Conservation (phyloP, 2,888 invertebrate genomes). For the Mongoloraphidia duomilia region DNA sequence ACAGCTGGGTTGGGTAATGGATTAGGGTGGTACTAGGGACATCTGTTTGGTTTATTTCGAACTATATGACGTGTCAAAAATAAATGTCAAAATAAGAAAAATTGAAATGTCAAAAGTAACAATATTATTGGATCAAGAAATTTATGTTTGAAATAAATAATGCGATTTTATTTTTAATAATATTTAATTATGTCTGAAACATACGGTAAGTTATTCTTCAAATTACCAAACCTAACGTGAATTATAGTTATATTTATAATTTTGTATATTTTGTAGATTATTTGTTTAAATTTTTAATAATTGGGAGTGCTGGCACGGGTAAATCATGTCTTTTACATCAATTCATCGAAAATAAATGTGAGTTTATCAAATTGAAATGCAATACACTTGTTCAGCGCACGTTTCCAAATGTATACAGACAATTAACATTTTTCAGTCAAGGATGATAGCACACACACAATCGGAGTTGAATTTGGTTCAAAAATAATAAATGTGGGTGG, state of each 20-base stretch:
- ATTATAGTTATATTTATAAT: background rate
- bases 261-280: slow-evolving; percentile 44
- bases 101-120: too few relatives aligned
- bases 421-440: slow-evolving; percentile 42
- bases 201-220: too few relatives aligned
- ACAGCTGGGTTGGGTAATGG: too few relatives aligned
- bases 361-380: slow-evolving; percentile 26
- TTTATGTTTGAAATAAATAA: too few relatives aligned
- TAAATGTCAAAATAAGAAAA: too few relatives aligned
- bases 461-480: slow-evolving; percentile 79
- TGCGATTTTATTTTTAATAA: too few relatives aligned
- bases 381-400: background rate
- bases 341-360: slow-evolving; percentile 75
- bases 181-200: too few relatives aligned
- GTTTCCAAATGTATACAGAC: background rate
- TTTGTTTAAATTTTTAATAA: slow-evolving; percentile 71
- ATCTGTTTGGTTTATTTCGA: too few relatives aligned
- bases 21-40: too few relatives aligned
- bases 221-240: too few relatives aligned
- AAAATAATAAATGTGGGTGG: slow-evolving; percentile 71
- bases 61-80: too few relatives aligned
- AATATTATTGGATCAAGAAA: too few relatives aligned
- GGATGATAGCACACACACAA: slow-evolving; percentile 70
- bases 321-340: slow-evolving; percentile 73
- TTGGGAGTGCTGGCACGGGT: slow-evolving; percentile 72